Evolutionary conservation across 2,888 invertebrate species (phyloP).

Genomic region (Aquatica leii): DNA sequence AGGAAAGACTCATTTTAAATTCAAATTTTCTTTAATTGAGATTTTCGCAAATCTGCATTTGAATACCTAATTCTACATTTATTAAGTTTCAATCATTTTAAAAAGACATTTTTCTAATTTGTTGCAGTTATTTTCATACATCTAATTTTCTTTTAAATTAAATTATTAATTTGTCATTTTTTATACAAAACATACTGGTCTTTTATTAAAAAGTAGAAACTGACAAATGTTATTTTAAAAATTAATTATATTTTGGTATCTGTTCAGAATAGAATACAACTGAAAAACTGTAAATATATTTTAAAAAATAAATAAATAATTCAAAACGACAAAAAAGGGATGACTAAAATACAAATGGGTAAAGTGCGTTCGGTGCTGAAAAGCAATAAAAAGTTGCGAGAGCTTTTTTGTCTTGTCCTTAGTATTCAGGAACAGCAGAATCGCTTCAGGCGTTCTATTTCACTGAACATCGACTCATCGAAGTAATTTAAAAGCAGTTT

Average conservation of each 20-base stretch:
- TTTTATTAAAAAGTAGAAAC: too few species aligned
- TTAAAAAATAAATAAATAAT: constrained; percentile 20
- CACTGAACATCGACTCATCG: constrained; percentile 45
- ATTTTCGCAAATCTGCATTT: constrained; percentile 22
- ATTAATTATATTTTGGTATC: too few species aligned
- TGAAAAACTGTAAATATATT: constrained; percentile 5
- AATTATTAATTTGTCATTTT: background rate
- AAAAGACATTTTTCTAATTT: constrained; percentile 10
- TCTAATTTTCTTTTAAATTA: background rate
- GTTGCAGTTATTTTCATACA: background rate
- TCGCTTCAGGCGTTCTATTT: constrained; percentile 46
- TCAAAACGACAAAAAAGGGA: constrained; percentile 7
- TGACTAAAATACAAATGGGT: constrained; percentile 20
- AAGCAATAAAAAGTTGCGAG: constrained; percentile 30
- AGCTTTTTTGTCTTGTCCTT: constrained; percentile 32
- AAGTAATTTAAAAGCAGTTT: constrained; percentile 48
- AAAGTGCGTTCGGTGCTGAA: constrained; percentile 20
- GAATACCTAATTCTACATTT: constrained; percentile 23
- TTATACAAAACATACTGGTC: too few species aligned
- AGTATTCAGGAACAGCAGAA: constrained; percentile 43
- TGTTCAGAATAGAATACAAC: too few species aligned
- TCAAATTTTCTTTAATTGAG: constrained; percentile 29
- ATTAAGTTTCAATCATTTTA: constrained; percentile 20
- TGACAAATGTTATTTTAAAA: too few species aligned
- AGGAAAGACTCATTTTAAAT: constrained; percentile 26